Percentiles rank a stretch among this genome's conserved stretches.
phyloP scores from a whole-genome alignment of 2,888 invertebrate genomes.

The Perithous albicinctus region DNA sequence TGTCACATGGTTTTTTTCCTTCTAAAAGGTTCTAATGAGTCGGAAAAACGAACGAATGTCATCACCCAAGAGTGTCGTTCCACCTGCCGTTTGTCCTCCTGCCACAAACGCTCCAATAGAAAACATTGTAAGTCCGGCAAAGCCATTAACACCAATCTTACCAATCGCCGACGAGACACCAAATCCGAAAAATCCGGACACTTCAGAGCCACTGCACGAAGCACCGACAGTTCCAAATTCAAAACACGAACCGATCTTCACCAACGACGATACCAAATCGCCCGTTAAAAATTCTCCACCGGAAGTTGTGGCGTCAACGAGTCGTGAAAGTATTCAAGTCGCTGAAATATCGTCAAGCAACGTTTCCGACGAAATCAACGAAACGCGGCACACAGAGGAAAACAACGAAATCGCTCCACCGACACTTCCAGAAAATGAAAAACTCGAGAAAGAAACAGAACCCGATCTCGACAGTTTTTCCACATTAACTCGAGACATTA shows the following conservation, averaged over 20 bases:
- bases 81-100: conserved; percentile 47
- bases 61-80: conserved; percentile 64
- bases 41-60: conserved; percentile 76
- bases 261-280: not conserved
- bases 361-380: conserved; percentile 65
- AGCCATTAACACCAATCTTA: not conserved
- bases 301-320: conserved; percentile 14
- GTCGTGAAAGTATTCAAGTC: conserved; percentile 77
- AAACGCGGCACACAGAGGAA: not conserved
- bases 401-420: conserved; percentile 20
- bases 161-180: conserved; percentile 22
- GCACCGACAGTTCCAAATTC: conserved; percentile 21
- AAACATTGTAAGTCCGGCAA: conserved; percentile 26
- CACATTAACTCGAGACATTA: not conserved
- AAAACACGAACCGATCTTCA: not conserved
- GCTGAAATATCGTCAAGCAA: conserved; percentile 80
- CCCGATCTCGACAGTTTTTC: conserved; percentile 8
- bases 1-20: conserved; percentile 13
- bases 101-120: conserved; percentile 29
- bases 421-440: not conserved
- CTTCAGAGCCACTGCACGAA: conserved; percentile 35
- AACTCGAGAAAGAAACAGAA: not conserved
- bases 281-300: not conserved
- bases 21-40: conserved; percentile 76
- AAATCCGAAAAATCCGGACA: conserved; percentile 52